A percentile compares a stretch with the other conserved stretches of the same genome.
Evolutionary conservation across 2,797 vertebrate genomes (phyloP).

Genomic region (Acipenser transmontanus): DNA sequence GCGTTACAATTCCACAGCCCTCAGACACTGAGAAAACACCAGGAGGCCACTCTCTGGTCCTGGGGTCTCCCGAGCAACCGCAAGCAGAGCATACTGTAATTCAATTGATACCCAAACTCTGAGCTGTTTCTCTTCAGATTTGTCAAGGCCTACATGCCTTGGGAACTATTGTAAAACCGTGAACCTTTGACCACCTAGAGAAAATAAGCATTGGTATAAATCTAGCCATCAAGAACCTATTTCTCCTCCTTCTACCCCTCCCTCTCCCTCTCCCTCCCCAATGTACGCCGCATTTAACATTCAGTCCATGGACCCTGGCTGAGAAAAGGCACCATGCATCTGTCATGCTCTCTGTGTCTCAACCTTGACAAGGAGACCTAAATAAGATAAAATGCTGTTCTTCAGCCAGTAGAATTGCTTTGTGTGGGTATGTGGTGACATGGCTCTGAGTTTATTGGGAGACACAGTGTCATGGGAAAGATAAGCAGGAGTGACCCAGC

Average conservation of each 20-base stretch:
- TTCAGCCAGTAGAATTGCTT: conserved; percentile 69
- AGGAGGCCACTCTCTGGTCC: conserved; percentile 47
- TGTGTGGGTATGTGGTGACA: conserved; percentile 42
- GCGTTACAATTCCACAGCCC: conserved; percentile 61
- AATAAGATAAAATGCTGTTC: conserved; percentile 62
- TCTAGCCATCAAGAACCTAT: conserved; percentile 53
- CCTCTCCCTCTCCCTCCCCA: conserved; percentile 17
- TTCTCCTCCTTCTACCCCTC: conserved; percentile 31
- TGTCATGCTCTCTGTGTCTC: conserved; percentile 46
- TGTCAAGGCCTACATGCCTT: conserved; percentile 46
- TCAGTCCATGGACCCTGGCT: conserved; percentile 40
- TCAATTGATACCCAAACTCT: conserved; percentile 59
- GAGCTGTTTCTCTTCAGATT: conserved; percentile 48
- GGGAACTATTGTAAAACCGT: conserved; percentile 40
- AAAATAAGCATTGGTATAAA: conserved; percentile 56
- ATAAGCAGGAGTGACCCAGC: conserved; percentile 66
- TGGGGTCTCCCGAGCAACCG: conserved; percentile 67
- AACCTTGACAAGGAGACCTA: conserved; percentile 34
- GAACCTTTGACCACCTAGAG: conserved; percentile 56
- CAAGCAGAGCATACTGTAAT: conserved; percentile 60
- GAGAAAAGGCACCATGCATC: conserved; percentile 45
- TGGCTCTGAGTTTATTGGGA: conserved; percentile 48
- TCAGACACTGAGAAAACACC: conserved; percentile 50
- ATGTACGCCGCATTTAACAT: conserved; percentile 46
- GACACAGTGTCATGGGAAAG: conserved; percentile 76